These are phyloP conservation scores for Agriopis leucophaearia DNA, from an alignment of 2,888 invertebrate species.

Conservation along the genomic window DNA sequence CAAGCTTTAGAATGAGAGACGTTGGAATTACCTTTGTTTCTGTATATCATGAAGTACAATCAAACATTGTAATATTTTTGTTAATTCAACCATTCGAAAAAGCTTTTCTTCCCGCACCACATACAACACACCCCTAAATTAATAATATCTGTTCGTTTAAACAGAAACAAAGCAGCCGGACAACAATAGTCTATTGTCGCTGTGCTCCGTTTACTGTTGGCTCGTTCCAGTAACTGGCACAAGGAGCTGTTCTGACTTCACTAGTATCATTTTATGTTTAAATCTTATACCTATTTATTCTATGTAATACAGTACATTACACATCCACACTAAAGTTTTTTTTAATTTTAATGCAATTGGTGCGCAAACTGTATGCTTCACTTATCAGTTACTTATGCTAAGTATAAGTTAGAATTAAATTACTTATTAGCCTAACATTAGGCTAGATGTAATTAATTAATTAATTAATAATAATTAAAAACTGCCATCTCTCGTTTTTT, in stretches of 20 bases:
- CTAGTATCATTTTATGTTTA: neutral
- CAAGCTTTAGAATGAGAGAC: neutral
- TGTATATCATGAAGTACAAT: neutral
- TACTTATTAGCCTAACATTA: no score
- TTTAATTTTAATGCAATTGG: no score
- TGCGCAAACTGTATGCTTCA: no score
- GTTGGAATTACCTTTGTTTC: neutral
- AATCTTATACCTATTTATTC: no score
- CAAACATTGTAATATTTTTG: slow-evolving; percentile 4
- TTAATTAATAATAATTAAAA: no score
- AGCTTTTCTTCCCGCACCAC: neutral
- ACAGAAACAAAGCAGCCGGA: slow-evolving; percentile 25
- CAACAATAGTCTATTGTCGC: slow-evolving; percentile 29
- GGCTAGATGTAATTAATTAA: no score
- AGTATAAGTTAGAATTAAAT: no score
- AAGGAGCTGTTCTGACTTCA: neutral
- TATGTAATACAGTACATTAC: no score
- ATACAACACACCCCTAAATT: slow-evolving; percentile 13
- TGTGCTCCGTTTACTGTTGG: slow-evolving; percentile 21
- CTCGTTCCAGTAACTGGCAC: slow-evolving; percentile 17
- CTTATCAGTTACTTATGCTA: no score
- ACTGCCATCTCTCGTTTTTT: no score
- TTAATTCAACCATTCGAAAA: neutral
- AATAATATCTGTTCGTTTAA: slow-evolving; percentile 16
- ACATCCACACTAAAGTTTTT: no score